Evolutionary conservation across 2,113 vertebrate genomes (phyloP).

Genomic region (Menidia beryllina): DNA sequence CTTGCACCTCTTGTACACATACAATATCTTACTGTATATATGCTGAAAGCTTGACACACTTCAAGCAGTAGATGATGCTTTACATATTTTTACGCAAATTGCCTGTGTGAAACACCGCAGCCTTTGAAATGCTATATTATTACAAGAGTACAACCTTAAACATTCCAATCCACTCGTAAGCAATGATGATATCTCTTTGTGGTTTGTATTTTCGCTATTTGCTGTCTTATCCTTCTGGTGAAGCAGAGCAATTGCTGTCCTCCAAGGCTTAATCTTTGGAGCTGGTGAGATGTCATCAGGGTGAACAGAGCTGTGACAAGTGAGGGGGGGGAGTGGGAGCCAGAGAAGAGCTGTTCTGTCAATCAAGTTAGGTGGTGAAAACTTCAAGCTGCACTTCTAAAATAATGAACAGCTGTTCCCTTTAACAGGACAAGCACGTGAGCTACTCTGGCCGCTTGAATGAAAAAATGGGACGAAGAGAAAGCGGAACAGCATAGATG

Average conservation of each 20-base stretch:
- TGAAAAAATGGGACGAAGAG: constrained; percentile 18
- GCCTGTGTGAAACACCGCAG: constrained; percentile 4
- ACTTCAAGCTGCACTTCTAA: constrained; percentile 43
- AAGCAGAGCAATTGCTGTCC: constrained; percentile 57
- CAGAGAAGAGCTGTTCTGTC: constrained; percentile 51
- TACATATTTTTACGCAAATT: constrained; percentile 16
- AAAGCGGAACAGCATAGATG: neutral
- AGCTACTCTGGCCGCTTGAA: constrained; percentile 44
- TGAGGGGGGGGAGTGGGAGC: constrained; percentile 45
- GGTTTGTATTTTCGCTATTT: constrained; percentile 41
- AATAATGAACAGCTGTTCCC: constrained; percentile 64
- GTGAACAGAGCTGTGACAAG: constrained; percentile 60
- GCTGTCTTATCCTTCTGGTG: constrained; percentile 46
- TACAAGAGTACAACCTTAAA: constrained; percentile 14
- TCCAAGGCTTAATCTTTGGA: constrained; percentile 66
- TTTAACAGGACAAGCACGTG: constrained; percentile 56
- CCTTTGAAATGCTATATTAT: constrained; percentile 29
- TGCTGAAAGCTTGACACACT: neutral
- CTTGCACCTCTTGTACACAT: neutral
- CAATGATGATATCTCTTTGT: constrained; percentile 25
- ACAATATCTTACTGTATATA: neutral
- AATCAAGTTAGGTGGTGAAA: constrained; percentile 63
- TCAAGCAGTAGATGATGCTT: neutral
- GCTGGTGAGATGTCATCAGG: constrained; percentile 64
- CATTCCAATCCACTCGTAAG: constrained; percentile 31